These are phyloP conservation scores for Leptoteleia sp. DNA, from an alignment of 1,140 invertebrate genomes.

Conservation along the genomic window DNA sequence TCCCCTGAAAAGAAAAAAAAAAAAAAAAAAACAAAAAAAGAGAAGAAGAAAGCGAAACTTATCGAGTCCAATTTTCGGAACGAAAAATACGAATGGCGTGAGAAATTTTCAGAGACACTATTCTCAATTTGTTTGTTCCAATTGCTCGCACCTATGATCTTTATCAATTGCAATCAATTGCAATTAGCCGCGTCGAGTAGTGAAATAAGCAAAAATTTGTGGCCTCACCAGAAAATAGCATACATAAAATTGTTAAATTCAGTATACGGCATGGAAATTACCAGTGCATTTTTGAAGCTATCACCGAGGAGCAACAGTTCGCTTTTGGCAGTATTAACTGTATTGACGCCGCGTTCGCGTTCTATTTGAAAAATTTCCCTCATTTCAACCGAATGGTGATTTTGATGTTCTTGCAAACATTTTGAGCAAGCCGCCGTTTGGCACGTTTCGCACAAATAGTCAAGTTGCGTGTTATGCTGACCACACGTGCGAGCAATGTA, in stretches of 20 bases:
- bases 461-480: conserved; percentile 46
- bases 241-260: not conserved
- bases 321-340: conserved; percentile 61
- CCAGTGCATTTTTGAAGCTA: conserved; percentile 58
- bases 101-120: conserved; percentile 55
- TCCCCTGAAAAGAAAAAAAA: too few species aligned
- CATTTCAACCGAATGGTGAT: conserved; percentile 48
- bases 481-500: conserved; percentile 50
- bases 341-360: conserved; percentile 59
- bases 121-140: not conserved
- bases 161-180: not conserved
- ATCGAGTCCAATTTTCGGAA: too few species aligned
- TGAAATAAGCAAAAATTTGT: conserved; percentile 48
- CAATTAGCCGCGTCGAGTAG: too few species aligned
- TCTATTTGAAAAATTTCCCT: conserved; percentile 54
- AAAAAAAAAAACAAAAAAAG: too few species aligned
- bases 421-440: conserved; percentile 40
- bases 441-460: conserved; percentile 52
- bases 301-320: conserved; percentile 56
- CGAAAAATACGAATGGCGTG: too few species aligned
- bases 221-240: conserved; percentile 9
- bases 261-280: conserved; percentile 20
- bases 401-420: conserved; percentile 49
- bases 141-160: conserved; percentile 55
- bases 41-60: too few species aligned